Conservation (phyloP, 2,113 vertebrate genomes). For the Gavialis gangeticus region DNA sequence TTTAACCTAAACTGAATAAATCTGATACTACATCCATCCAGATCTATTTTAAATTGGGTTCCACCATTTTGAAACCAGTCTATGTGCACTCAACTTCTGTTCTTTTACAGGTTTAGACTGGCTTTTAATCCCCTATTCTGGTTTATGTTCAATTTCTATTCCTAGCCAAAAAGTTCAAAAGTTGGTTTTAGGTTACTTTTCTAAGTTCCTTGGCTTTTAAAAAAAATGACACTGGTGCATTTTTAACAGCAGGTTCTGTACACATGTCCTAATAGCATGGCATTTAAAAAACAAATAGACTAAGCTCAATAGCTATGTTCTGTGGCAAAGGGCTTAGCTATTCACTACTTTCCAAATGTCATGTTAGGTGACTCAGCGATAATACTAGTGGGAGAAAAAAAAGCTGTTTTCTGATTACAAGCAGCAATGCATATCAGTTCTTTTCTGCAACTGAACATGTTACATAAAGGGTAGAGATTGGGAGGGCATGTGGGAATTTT, state of each 20-base stretch:
- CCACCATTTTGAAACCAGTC: too few species aligned
- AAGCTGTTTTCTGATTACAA: background rate
- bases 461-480: background rate
- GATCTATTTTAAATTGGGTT: too few species aligned
- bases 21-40: too few species aligned
- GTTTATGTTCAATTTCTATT: too few species aligned
- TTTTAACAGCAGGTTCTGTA: background rate
- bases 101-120: too few species aligned
- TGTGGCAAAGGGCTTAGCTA: background rate
- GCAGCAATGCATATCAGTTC: background rate
- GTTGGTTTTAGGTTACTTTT: background rate
- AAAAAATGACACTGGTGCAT: background rate
- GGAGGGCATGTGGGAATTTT: background rate
- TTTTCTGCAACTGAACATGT: background rate
- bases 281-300: background rate
- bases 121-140: too few species aligned
- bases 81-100: too few species aligned
- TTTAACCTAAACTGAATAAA: too few species aligned
- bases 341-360: background rate
- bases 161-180: background rate
- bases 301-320: background rate
- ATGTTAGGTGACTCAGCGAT: background rate
- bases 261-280: accelerated
- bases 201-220: background rate
- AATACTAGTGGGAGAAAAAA: background rate